Evolutionary conservation across 2,888 invertebrate genomes (phyloP).

Genomic region (Ornithoptera priamus): DNA sequence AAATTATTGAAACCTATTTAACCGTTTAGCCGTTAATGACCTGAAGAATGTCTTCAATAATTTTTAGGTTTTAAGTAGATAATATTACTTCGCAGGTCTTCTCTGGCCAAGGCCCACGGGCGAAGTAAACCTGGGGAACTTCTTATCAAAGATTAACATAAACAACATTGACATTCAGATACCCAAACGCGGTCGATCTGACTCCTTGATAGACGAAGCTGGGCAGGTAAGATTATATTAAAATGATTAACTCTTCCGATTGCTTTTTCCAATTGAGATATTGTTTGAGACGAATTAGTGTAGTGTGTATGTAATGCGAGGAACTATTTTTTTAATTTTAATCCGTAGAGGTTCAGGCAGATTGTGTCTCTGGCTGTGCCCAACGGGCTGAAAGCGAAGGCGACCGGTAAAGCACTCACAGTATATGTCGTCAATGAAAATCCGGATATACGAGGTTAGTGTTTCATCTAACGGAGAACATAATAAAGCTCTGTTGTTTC

Average conservation of each 20-base stretch:
- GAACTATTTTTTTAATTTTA: no score
- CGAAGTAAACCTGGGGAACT: conserved; percentile 74
- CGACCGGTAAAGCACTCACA: conserved; percentile 57
- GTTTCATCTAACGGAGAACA: no score
- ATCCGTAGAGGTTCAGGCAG: conserved; percentile 61
- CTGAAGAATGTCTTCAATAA: no score
- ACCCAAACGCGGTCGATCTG: conserved; percentile 50
- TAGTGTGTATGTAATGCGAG: no score
- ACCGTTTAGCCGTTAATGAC: no score
- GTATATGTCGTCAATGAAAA: conserved; percentile 53
- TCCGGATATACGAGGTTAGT: conserved; percentile 57
- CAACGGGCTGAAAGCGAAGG: conserved; percentile 51
- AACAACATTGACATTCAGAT: conserved; percentile 76
- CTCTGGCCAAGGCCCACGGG: conserved; percentile 85
- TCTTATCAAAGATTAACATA: conserved; percentile 69
- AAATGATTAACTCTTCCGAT: no score
- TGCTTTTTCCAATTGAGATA: no score
- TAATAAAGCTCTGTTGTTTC: no score
- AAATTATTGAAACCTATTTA: no score
- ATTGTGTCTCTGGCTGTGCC: conserved; percentile 50
- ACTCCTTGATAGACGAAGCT: conserved; percentile 54
- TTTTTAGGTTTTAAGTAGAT: no score
- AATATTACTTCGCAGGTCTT: conserved; percentile 51
- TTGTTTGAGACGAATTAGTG: no score
- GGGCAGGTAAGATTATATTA: conserved; percentile 48